Evolutionary conservation across 2,888 invertebrate species (phyloP).

Genomic region (Drosophila infuscata): DNA sequence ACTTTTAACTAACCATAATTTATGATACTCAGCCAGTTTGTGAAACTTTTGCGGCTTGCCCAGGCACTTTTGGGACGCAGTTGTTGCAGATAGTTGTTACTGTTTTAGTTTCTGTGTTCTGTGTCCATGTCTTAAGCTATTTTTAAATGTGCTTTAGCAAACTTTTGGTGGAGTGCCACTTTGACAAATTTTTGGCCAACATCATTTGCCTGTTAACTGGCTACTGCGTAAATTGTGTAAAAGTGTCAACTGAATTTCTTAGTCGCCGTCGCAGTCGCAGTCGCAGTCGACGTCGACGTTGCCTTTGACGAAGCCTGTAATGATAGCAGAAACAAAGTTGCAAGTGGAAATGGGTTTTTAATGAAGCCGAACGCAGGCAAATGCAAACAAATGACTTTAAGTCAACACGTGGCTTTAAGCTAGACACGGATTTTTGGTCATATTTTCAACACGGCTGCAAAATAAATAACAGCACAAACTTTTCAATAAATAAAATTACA

Average conservation of each 20-base stretch:
- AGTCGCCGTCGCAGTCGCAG: conserved; percentile 37
- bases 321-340: conserved; percentile 59
- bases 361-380: conserved; percentile 54
- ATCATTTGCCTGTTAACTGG: conserved; percentile 56
- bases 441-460: conserved; percentile 74
- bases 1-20: conserved; percentile 76
- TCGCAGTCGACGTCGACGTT: conserved; percentile 16
- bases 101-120: conserved; percentile 24
- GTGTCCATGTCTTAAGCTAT: conserved; percentile 69
- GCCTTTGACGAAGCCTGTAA: conserved; percentile 25
- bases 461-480: conserved; percentile 77
- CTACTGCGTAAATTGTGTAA: conserved; percentile 25
- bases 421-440: conserved; percentile 45
- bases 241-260: conserved; percentile 34
- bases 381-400: conserved; percentile 54
- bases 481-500: conserved; percentile 81
- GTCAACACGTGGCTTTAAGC: conserved; percentile 38
- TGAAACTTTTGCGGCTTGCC: conserved; percentile 48
- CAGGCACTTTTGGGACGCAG: conserved; percentile 45
- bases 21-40: conserved; percentile 62
- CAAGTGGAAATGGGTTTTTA: conserved; percentile 75
- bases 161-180: conserved; percentile 51
- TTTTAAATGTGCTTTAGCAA: conserved; percentile 72
- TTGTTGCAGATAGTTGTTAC: conserved; percentile 26
- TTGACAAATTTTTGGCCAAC: conserved; percentile 60